Percentiles rank a stretch among this genome's conserved stretches.
These are phyloP conservation scores for Cyclina sinensis DNA, from an alignment of 1,140 invertebrate genomes.

Conservation along the genomic window DNA sequence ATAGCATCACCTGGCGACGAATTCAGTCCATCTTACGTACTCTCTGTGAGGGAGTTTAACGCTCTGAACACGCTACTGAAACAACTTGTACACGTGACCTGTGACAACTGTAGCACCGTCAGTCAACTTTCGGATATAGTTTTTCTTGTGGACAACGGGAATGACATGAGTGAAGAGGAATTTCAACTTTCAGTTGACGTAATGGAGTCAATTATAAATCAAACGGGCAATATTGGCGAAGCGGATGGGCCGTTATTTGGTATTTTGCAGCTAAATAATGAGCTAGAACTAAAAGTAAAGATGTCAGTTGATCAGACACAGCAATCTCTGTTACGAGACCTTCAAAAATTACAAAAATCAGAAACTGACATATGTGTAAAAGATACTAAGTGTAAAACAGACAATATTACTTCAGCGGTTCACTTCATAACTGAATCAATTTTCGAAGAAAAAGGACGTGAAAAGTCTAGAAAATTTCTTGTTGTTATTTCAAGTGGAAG, in stretches of 20 bases:
- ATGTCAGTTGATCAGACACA: background rate
- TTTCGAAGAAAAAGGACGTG: background rate
- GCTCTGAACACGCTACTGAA: conserved; percentile 21
- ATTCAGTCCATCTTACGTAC: background rate
- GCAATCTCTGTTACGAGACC: background rate
- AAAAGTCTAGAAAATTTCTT: background rate
- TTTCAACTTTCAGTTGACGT: background rate
- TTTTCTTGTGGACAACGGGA: background rate
- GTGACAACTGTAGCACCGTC: background rate
- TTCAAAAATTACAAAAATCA: background rate
- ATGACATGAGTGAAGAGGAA: background rate
- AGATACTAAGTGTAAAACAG: background rate
- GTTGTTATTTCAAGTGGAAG: background rate
- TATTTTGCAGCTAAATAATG: background rate
- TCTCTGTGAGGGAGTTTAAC: background rate
- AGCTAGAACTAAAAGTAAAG: background rate
- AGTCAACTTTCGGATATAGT: background rate
- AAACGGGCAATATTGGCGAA: background rate
- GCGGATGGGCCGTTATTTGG: background rate
- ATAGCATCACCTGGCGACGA: background rate
- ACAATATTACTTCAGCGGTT: background rate
- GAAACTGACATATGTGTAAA: background rate
- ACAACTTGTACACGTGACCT: background rate
- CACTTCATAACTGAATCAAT: background rate
- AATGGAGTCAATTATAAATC: background rate